Conservation (phyloP, 1,140 invertebrate species). For the Chironomus tepperi region DNA sequence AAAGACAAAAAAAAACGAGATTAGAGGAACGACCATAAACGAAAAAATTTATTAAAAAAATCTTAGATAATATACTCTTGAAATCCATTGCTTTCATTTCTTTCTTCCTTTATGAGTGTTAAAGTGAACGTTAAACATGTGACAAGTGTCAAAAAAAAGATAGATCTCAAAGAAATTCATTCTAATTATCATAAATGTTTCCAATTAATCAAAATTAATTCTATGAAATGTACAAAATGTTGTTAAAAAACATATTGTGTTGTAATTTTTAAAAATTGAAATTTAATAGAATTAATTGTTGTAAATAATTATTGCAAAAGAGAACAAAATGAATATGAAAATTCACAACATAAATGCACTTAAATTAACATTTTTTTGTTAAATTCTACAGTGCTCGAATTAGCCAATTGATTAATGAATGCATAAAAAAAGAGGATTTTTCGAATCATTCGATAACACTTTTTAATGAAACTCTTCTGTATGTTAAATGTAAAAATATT, state of each 20-base stretch:
- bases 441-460: too few relatives aligned
- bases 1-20: not conserved
- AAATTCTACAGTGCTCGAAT: not conserved
- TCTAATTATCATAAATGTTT: not conserved
- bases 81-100: not conserved
- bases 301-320: not conserved
- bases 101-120: not conserved
- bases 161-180: not conserved
- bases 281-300: not conserved
- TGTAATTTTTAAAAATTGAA: not conserved
- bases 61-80: not conserved
- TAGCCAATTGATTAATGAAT: not conserved
- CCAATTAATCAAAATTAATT: not conserved
- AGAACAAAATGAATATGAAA: not conserved
- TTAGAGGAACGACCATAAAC: too few relatives aligned
- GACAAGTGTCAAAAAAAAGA: not conserved
- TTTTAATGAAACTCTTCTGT: not conserved
- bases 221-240: conserved; percentile 5
- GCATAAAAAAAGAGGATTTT: not conserved
- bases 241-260: not conserved
- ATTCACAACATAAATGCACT: not conserved
- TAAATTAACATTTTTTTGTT: not conserved
- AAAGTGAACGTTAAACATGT: not conserved
- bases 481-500: conserved; percentile 2
- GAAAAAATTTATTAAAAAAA: not conserved